Evolutionary conservation across 2,888 invertebrate genomes (phyloP), one percentile per base, ranked within the genome.

Genomic region (Anthophora plumipes): DNA sequence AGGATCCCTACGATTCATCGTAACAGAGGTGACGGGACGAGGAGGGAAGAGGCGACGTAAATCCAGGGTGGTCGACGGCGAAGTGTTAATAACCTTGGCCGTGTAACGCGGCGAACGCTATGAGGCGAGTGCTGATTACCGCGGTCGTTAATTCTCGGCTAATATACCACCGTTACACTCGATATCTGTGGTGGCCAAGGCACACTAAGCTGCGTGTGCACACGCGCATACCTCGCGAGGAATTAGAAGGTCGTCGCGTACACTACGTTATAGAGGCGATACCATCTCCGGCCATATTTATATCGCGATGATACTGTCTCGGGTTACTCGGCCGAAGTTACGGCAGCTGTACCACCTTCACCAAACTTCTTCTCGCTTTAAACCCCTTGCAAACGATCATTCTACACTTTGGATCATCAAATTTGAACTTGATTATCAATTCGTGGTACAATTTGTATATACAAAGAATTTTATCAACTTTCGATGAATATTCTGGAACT

Each of bases 51-150:
- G 71, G 73, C 83, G 66, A 85, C 85, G 87, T 85, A 84, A 86
- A 86, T 86, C 73, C 83, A 84, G 84, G 82, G 74, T 80, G 85
- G 88, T 74, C 80, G 83, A 74, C 82, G 77, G 72, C 54, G 54
- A 80, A 70, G 86, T 86, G 85, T 85, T 85, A 85, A 85, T 85
- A 85, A 85, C 86, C 86, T 86, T 85, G 88, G 83, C 89, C 85
- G 84, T 88, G 85, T 84, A 87, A 88, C 83, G 79, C 82, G 80
- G 82, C 87, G 82, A 85, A 81, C 77, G 86, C 81, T 86, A 87
- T 85, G 86, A 88, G 85, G 75, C 85, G 88, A 86, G 86, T 82
- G 83, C 87, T 85, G 88, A 89, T 88, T 89, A 88, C 87, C 83
- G 84, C 84, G 84, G 83, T 88, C 88, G 87, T 86, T 86, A 87